Base-by-base conservation (phyloP, 2,888 invertebrate genomes). In the Bibio marci region DNA sequence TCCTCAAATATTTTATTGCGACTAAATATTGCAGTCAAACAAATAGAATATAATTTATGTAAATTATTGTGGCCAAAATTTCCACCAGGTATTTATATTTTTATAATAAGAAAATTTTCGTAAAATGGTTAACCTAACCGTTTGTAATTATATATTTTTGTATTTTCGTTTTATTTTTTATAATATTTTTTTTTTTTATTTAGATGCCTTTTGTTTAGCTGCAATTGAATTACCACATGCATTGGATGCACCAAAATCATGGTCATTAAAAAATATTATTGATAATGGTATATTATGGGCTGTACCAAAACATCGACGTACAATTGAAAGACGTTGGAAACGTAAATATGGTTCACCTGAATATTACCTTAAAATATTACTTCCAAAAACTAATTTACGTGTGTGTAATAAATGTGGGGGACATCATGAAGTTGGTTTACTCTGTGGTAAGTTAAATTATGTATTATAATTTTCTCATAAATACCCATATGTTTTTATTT, bases 351-450 rank as follows among this genome's bases (percentile, higher is more conserved):
- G 87, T 1, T 46, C 54, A 30, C 73, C 75, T 0, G 64, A 76
- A 1, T 74, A 76, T 55, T 58, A 69, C 11, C 72, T 71, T 67
- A 86, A 88, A 59, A 69, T 76, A 44, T 53, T 80, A 12, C 64
- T 66, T 18, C 76, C 81, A 0, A 86, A 80, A 56, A 77, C 64
- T 4, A 75, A 81, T 57, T 64, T 94, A 25, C 63, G 77, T 45
- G 69, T 73, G 1, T 94, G 94, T 52, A 65, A 73, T 44, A 71
- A 71, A 34, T 94, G 94, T 63, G 94, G 94, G 1, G 75, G 83
- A 57, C 72, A 81, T 60, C 74, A 87, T 58, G 81, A 88, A 63
- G 66, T 70, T 41, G 76, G 79, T 35, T 67, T 74, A 35, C 64
- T 94, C 34, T 94, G 94, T 61, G 76, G 90, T 88, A 71, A 70